Conservation (phyloP, 2,113 vertebrate genomes). For the Xenopus tropicalis region DNA sequence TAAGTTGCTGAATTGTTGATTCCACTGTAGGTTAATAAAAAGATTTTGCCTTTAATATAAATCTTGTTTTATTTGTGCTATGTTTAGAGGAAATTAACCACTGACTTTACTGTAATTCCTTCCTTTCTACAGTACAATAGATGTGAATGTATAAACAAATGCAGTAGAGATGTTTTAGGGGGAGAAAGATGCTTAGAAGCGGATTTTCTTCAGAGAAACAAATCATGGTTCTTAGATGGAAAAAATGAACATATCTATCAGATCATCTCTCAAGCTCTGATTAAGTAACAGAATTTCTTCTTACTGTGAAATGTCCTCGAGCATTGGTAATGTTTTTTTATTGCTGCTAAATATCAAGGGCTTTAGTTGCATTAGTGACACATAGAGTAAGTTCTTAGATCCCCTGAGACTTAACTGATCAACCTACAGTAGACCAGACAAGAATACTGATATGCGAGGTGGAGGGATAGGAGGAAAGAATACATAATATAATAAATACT, state of each 20-base stretch:
- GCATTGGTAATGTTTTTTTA: conserved; percentile 37
- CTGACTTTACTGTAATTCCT: too few species aligned
- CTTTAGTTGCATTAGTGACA: conserved; percentile 42
- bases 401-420: conserved; percentile 41
- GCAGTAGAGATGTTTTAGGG: too few species aligned
- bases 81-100: too few species aligned
- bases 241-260: conserved; percentile 39
- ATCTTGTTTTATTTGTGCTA: too few species aligned
- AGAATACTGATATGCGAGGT: conserved; percentile 29
- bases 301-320: conserved; percentile 31
- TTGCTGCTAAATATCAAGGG: conserved; percentile 41
- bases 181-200: not conserved
- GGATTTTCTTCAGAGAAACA: conserved; percentile 10
- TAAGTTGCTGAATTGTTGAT: too few species aligned
- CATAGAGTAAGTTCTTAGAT: conserved; percentile 39
- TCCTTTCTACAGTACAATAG: too few species aligned
- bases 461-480: conserved; percentile 7
- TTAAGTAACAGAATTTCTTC: conserved; percentile 40
- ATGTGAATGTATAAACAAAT: too few species aligned
- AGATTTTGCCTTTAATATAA: too few species aligned
- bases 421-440: conserved; percentile 31
- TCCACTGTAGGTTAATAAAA: too few species aligned
- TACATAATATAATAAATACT: not conserved
- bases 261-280: conserved; percentile 40
- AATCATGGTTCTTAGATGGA: conserved; percentile 27